A percentile compares a stretch with the other conserved stretches of the same genome.
phyloP scores from a whole-genome alignment of 2,888 invertebrate genomes.

The Nemurella pictetii region DNA sequence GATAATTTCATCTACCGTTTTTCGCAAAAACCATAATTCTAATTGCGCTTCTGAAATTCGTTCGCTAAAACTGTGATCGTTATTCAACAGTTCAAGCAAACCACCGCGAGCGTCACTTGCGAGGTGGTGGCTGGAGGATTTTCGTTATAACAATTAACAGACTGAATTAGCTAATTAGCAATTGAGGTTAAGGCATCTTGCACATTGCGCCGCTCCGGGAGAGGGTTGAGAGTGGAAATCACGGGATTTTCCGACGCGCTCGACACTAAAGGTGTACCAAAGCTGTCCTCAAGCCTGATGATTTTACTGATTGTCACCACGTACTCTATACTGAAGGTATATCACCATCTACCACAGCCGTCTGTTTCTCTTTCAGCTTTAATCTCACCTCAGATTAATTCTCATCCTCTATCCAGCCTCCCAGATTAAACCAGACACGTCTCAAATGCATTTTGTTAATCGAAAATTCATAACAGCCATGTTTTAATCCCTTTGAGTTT shows the following conservation, averaged over 20 bases:
- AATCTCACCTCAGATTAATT: conserved; percentile 1
- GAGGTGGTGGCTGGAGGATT: background rate
- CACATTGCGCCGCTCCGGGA: too few relatives aligned
- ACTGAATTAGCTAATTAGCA: conserved; percentile 9
- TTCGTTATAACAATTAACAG: background rate
- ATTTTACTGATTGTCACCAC: conserved; percentile 15
- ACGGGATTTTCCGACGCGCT: background rate
- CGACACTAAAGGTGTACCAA: background rate
- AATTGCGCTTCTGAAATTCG: background rate
- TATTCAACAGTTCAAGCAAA: background rate
- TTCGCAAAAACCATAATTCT: background rate
- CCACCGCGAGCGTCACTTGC: background rate
- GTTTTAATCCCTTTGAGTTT: conserved; percentile 5
- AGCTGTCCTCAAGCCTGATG: background rate
- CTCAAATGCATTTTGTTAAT: conserved; percentile 4
- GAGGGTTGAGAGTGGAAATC: background rate
- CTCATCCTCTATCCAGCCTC: background rate
- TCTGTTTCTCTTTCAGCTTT: background rate
- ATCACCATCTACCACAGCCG: background rate
- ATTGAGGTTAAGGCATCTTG: background rate
- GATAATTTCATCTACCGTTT: background rate
- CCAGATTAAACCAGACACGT: conserved; percentile 18
- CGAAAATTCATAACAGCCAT: conserved; percentile 8
- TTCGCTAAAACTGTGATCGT: background rate
- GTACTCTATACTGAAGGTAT: background rate